phyloP scores from a whole-genome alignment of 2,888 invertebrate species.

The Drosophila melanocephala region DNA sequence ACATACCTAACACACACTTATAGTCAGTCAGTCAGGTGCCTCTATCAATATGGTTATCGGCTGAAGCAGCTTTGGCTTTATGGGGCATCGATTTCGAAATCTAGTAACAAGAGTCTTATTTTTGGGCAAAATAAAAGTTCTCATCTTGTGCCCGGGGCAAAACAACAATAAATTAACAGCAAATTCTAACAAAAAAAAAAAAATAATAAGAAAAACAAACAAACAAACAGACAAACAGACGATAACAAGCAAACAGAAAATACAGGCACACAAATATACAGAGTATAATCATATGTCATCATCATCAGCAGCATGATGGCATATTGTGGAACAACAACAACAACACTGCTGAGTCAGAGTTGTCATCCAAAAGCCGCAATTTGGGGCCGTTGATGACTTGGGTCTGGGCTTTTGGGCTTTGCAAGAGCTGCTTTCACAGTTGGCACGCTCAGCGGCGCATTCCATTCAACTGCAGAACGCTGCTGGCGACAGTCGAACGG shows the following conservation, averaged over 20 bases:
- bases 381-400: conserved; percentile 48
- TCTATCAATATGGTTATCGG: conserved; percentile 54
- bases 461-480: conserved; percentile 74
- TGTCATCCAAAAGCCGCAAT: conserved; percentile 65
- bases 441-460: conserved; percentile 67
- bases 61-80: conserved; percentile 42
- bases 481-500: conserved; percentile 53
- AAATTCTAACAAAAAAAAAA: conserved; percentile 53
- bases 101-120: conserved; percentile 32
- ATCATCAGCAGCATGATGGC: conserved; percentile 54
- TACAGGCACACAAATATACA: conserved; percentile 5
- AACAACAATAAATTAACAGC: conserved; percentile 52
- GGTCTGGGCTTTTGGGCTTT: conserved; percentile 20
- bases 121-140: conserved; percentile 46
- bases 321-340: conserved; percentile 44
- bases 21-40: conserved; percentile 16
- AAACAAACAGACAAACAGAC: conserved; percentile 62
- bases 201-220: conserved; percentile 38
- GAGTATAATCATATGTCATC: conserved; percentile 60
- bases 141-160: conserved; percentile 23
- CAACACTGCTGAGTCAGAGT: conserved; percentile 61
- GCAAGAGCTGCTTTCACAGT: conserved; percentile 48
- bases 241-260: conserved; percentile 48
- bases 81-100: conserved; percentile 40
- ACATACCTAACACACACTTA: conserved; percentile 4